These are phyloP conservation scores for Eremophila alpestris DNA, from an alignment of 2,797 vertebrate species.

Conservation along the genomic window DNA sequence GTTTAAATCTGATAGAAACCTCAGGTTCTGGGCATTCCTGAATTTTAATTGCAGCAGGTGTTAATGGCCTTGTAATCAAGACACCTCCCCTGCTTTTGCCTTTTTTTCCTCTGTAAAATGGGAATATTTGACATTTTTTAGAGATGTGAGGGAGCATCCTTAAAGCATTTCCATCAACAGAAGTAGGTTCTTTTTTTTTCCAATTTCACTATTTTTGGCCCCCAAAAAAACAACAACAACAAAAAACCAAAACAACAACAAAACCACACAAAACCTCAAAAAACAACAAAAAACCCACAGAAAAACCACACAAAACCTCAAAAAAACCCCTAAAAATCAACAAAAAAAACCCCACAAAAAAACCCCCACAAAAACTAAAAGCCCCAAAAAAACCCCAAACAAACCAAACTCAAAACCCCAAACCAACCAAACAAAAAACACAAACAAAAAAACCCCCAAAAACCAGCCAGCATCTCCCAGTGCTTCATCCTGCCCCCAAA, in stretches of 20 bases:
- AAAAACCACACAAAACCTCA: no score
- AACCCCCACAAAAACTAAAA: no score
- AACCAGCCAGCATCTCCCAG: background rate
- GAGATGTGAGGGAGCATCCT: background rate
- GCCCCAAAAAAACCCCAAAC: no score
- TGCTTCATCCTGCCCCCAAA: background rate
- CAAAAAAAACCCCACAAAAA: no score
- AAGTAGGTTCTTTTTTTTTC: accelerated
- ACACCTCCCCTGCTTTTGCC: accelerated
- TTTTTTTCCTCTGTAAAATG: background rate
- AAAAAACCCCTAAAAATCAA: no score
- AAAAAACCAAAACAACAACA: no score
- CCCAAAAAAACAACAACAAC: no score
- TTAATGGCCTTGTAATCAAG: background rate
- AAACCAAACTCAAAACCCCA: no score
- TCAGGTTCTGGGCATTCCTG: background rate
- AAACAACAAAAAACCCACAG: no score
- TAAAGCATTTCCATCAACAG: background rate
- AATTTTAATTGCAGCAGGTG: background rate
- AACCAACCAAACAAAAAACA: no score
- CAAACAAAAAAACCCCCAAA: background rate
- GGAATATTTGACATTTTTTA: background rate
- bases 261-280: no score
- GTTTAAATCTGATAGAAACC: background rate
- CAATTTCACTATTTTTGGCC: background rate